Base-by-base conservation (phyloP, 1,140 invertebrate species). In the Drosophila melanica region DNA sequence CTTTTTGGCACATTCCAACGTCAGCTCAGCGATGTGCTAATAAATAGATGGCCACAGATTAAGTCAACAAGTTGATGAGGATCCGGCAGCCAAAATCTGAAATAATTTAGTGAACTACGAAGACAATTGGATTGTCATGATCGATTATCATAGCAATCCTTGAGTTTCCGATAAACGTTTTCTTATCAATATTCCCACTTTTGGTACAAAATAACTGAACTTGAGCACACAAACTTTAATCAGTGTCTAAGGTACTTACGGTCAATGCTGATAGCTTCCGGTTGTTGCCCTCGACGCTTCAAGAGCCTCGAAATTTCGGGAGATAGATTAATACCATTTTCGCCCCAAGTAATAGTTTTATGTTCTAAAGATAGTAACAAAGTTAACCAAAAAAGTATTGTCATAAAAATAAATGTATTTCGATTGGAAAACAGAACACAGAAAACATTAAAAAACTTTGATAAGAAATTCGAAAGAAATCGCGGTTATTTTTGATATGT, bases 1-100 rank as follows among this genome's bases (percentile, higher is more conserved):
- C 44, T 55, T 77, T 77, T 77, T 74, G 77, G 59, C 81, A 70
- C 68, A 73, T 80, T 60, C 48, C 41, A n/a, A 10, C 27, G 20
- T 39, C 58, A 54, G 44, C 51, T 74, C 50, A 39, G 44, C 2
- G 12, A 64, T 44, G 62, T 65, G 62, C 30, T 65, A 65, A 65
- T 65, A 42, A 42, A 23, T 12, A 16, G 16, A 47, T 55, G n/a
- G 12, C 27, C 23, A 44, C 48, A 54, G 23, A 45, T 64, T 4
- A 48, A 45, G 14, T 45, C 53, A 69, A 67, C 55, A 53, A 67
- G 54, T 79, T 79, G 16, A 41, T 58, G 50, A 2, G 9, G 7
- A 11, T 45, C 20, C 14, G 55, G 12, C 27, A 42, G 20, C 9
- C 7, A 33, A 9, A 20, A 58, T 58, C 42, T 45, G 23, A 30